Evolutionary conservation across 2,888 invertebrate genomes (phyloP).

Genomic region (Abrostola tripartita): DNA sequence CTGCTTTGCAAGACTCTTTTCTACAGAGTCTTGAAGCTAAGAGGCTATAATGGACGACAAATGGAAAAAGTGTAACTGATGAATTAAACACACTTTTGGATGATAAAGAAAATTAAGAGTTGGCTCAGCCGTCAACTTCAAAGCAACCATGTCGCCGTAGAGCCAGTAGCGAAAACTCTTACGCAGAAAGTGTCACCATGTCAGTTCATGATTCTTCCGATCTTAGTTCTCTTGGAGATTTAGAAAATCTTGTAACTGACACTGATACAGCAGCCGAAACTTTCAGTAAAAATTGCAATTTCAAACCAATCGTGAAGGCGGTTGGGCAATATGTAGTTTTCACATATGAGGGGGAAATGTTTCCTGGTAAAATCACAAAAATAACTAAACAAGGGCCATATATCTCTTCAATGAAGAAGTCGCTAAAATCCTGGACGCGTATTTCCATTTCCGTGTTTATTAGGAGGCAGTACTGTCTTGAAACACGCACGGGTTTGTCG

Average conservation of each 20-base stretch:
- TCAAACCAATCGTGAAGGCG: constrained; percentile 8
- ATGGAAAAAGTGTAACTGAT: no score
- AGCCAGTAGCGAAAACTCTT: constrained; percentile 16
- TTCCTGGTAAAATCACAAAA: constrained; percentile 1
- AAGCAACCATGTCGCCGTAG: constrained; percentile 1
- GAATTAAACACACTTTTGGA: no score
- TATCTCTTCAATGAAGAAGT: no score
- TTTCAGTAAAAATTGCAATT: constrained; percentile 7
- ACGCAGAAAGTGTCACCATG: constrained; percentile 16
- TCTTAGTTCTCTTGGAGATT: constrained; percentile 5
- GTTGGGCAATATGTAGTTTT: constrained; percentile 5
- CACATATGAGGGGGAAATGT: constrained; percentile 4
- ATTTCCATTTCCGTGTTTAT: no score
- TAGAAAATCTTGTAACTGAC: constrained; percentile 11
- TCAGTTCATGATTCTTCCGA: constrained; percentile 14
- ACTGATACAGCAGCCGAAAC: constrained; percentile 10
- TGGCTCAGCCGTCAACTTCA: no score
- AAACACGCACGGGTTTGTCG: no score
- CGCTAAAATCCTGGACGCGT: no score
- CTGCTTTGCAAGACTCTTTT: no score
- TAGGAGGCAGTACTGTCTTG: no score
- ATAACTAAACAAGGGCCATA: not conserved
- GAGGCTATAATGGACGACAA: no score
- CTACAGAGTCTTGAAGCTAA: no score
- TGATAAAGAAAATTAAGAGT: no score